These are phyloP conservation scores for Mus spicilegus DNA, from an alignment of 2,113 vertebrate genomes.

Conservation along the genomic window DNA sequence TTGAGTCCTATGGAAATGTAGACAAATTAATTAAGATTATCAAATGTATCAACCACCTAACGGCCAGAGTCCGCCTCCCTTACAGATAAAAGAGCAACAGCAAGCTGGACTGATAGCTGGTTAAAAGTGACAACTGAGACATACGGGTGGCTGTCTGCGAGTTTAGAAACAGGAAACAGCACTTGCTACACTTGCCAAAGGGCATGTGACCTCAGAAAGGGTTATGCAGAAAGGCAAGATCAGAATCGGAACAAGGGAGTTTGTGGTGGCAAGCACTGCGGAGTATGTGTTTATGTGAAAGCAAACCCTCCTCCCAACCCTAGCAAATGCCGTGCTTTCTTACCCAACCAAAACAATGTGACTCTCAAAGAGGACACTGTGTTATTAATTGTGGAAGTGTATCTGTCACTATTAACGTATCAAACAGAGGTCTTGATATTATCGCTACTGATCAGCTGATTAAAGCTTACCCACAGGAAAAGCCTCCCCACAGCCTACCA, in stretches of 20 bases:
- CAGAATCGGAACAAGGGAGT: conserved; percentile 40
- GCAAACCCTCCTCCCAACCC: conserved; percentile 1
- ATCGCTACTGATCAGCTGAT: conserved; percentile 62
- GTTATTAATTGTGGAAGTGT: conserved; percentile 29
- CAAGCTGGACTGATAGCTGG: background rate
- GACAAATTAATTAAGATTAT: background rate
- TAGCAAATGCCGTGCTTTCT: background rate
- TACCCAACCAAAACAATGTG: background rate
- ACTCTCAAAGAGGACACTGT: background rate
- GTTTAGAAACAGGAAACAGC: conserved; percentile 73
- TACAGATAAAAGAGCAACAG: background rate
- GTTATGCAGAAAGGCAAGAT: conserved; percentile 66
- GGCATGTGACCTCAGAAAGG: conserved; percentile 2
- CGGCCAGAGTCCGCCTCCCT: background rate
- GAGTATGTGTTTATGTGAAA: conserved; percentile 36
- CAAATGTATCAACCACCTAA: background rate
- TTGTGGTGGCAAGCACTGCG: background rate
- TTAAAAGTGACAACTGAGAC: conserved; percentile 41
- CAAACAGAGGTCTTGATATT: conserved; percentile 56
- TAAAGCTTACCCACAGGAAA: conserved; percentile 68
- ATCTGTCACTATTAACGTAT: conserved; percentile 59
- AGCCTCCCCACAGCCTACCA: conserved; percentile 45
- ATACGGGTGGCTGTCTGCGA: background rate
- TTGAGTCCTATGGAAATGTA: background rate
- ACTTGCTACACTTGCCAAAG: conserved; percentile 4